A percentile compares a stretch with the other conserved stretches of the same genome.
Conservation (phyloP, 2,113 vertebrate species). For the Campylomormyrus tamandua region DNA sequence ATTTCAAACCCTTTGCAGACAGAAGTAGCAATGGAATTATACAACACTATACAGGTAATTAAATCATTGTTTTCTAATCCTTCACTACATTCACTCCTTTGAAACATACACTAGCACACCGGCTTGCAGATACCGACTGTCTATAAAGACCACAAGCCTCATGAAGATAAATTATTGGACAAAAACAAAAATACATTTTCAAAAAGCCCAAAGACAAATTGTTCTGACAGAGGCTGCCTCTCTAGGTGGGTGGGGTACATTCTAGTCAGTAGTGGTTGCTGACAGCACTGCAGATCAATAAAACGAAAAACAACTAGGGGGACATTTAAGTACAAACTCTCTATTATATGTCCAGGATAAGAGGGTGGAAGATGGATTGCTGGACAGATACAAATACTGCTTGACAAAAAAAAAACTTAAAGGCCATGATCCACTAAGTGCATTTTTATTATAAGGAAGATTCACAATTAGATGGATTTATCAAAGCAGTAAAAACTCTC, state of each 20-base stretch:
- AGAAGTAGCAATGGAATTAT: not conserved
- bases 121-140: not conserved
- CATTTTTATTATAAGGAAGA: not conserved
- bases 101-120: not conserved
- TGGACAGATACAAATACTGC: not conserved
- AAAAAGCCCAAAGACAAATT: not conserved
- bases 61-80: not conserved
- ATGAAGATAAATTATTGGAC: not conserved
- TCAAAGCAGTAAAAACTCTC: not conserved
- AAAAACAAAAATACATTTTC: not conserved
- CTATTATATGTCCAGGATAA: not conserved
- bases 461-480: not conserved
- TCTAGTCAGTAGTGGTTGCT: not conserved
- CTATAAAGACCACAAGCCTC: not conserved
- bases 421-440: not conserved
- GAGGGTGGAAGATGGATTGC: not conserved
- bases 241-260: not conserved
- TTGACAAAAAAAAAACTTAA: not conserved
- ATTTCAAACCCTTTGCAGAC: not conserved
- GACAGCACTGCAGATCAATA: not conserved
- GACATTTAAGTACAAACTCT: not conserved
- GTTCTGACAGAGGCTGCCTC: not conserved
- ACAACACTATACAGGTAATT: not conserved
- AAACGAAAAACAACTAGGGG: not conserved
- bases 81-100: not conserved